Conservation (phyloP, 2,888 invertebrate species). For the Hofmannophila pseudospretella region DNA sequence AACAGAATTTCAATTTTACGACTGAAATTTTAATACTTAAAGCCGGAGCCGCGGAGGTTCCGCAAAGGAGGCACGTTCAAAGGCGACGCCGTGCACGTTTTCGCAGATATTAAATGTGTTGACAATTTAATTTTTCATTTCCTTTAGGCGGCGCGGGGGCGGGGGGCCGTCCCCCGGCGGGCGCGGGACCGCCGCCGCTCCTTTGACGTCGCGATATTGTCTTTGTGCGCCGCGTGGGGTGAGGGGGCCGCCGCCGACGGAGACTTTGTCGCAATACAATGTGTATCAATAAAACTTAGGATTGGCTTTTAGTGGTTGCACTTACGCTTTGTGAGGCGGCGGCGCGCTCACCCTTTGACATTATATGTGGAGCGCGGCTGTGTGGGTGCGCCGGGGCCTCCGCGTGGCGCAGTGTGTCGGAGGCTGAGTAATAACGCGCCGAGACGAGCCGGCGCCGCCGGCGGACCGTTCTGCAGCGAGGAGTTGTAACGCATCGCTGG, state of each 20-base stretch:
- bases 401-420: conserved; percentile 21
- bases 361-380: conserved; percentile 59
- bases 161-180: conserved; percentile 33
- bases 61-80: conserved; percentile 70
- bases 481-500: too few species aligned
- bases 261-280: conserved; percentile 79
- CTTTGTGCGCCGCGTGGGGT: conserved; percentile 75
- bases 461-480: conserved; percentile 23
- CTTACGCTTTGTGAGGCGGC: conserved; percentile 74
- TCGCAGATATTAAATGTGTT: conserved; percentile 79
- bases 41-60: conserved; percentile 60
- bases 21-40: conserved; percentile 74
- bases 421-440: conserved; percentile 46
- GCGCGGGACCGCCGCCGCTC: conserved; percentile 48
- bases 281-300: conserved; percentile 79
- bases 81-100: conserved; percentile 75
- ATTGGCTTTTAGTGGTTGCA: conserved; percentile 79
- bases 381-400: conserved; percentile 27
- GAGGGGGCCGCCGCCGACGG: conserved; percentile 66
- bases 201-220: conserved; percentile 79
- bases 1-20: conserved; percentile 74
- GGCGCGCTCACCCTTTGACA: conserved; percentile 76
- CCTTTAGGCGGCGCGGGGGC: conserved; percentile 62
- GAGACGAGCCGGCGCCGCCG: conserved; percentile 57
- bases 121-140: conserved; percentile 79